Percentiles rank a stretch among this genome's conserved stretches.
Conservation (phyloP, 2,888 invertebrate genomes). For the Hirtodrosophila duncani region DNA sequence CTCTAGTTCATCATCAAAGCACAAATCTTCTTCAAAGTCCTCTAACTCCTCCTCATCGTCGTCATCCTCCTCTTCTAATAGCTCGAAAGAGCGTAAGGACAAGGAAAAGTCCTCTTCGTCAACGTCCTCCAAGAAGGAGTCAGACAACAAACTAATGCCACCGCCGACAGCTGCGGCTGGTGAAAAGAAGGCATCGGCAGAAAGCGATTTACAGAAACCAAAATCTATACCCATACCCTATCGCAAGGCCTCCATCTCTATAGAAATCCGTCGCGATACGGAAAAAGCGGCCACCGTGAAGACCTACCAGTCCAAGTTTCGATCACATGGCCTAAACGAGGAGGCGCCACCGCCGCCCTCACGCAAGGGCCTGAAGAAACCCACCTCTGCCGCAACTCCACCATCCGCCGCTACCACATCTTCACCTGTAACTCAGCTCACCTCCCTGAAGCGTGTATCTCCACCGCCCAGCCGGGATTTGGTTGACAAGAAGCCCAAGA, state of each 20-base stretch:
- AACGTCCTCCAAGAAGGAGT: conserved; percentile 79
- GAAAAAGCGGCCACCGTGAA: conserved; percentile 93
- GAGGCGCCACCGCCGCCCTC: conserved; percentile 92
- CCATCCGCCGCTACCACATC: too few species aligned
- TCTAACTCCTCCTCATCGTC: conserved; percentile 54
- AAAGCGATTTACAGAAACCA: conserved; percentile 53
- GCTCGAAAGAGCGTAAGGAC: too few species aligned
- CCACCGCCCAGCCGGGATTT: conserved; percentile 68
- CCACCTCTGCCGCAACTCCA: too few species aligned
- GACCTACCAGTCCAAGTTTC: conserved; percentile 93
- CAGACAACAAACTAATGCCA: conserved; percentile 83
- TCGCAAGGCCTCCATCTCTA: conserved; percentile 87
- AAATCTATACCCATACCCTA: conserved; percentile 77
- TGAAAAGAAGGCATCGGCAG: conserved; percentile 80
- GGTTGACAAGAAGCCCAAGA: conserved; percentile 89
- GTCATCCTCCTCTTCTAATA: conserved; percentile 52
- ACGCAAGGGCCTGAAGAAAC: conserved; percentile 83
- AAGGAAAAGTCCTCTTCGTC: conserved; percentile 56
- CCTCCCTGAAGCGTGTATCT: conserved; percentile 67
- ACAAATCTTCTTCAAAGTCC: conserved; percentile 60
- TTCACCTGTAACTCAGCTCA: too few species aligned
- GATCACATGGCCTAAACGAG: conserved; percentile 93
- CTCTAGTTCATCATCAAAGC: conserved; percentile 58
- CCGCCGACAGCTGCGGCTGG: conserved; percentile 78
- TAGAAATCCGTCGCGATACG: conserved; percentile 87